Percentiles rank a stretch among this genome's conserved stretches.
Evolutionary conservation across 2,888 invertebrate genomes (phyloP).

Genomic region (Schizotus pectinicornis): DNA sequence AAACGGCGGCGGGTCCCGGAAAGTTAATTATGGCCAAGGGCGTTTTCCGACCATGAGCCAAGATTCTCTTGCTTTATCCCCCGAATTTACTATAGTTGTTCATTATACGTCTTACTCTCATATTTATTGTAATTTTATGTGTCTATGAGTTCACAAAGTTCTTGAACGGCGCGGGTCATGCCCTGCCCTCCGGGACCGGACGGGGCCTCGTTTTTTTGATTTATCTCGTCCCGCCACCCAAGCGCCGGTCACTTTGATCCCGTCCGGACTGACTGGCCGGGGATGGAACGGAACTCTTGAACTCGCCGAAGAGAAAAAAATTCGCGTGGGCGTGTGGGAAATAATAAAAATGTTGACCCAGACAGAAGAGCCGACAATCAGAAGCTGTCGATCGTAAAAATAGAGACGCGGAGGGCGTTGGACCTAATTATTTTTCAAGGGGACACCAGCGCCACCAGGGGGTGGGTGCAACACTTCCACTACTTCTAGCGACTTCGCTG

Average conservation of each 20-base stretch:
- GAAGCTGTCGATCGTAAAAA: too few species aligned
- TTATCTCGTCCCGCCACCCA: neutral
- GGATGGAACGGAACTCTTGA: too few species aligned
- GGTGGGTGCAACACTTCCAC: too few species aligned
- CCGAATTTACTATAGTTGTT: slow-evolving; percentile 19
- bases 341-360: neutral
- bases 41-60: slow-evolving; percentile 21
- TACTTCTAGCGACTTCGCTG: too few species aligned
- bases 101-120: slow-evolving; percentile 21
- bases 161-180: slow-evolving; percentile 16
- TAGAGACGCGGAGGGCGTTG: too few species aligned
- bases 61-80: slow-evolving; percentile 18
- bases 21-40: slow-evolving; percentile 26
- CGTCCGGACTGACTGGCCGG: too few species aligned
- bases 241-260: too few species aligned
- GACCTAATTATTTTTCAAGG: too few species aligned
- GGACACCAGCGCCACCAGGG: too few species aligned
- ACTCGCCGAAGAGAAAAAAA: neutral
- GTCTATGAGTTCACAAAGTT: slow-evolving; percentile 23
- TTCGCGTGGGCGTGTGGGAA: neutral
- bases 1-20: neutral
- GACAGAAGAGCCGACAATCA: neutral
- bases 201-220: slow-evolving; percentile 6
- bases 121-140: slow-evolving; percentile 29
- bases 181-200: neutral